Evolutionary conservation across 1,140 invertebrate species (phyloP).

Genomic region (Cydia strobilella): DNA sequence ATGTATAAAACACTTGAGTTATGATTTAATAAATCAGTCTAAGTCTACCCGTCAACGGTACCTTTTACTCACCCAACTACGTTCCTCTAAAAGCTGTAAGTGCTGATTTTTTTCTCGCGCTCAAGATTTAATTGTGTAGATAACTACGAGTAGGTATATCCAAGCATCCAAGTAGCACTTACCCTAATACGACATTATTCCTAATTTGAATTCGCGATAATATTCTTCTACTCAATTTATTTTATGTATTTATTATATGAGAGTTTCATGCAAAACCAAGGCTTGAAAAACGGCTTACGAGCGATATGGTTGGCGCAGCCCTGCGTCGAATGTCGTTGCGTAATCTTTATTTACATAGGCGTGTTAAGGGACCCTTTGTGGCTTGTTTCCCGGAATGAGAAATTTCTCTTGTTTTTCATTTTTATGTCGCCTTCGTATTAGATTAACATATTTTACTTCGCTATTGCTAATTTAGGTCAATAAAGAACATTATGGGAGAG

Average conservation of each 20-base stretch:
- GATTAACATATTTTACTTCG: constrained; percentile 31
- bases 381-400: constrained; percentile 31
- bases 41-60: no score
- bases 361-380: constrained; percentile 28
- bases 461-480: constrained; percentile 19
- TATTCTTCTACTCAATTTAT: constrained; percentile 15
- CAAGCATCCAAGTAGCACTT: neutral
- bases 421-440: constrained; percentile 28
- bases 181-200: constrained; percentile 5
- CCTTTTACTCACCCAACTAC: no score
- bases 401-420: constrained; percentile 28
- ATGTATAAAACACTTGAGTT: no score
- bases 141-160: no score
- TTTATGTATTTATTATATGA: constrained; percentile 20
- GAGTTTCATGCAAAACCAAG: constrained; percentile 20
- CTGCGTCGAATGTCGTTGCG: constrained; percentile 25
- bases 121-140: neutral
- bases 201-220: neutral
- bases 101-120: neutral
- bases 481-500: constrained; percentile 17
- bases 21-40: no score
- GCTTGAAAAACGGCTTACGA: constrained; percentile 23
- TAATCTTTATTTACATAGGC: constrained; percentile 30
- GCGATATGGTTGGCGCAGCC: constrained; percentile 9
- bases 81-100: no score